Base-by-base conservation (phyloP, 2,113 vertebrate species). In the Hepsetus odoe region DNA sequence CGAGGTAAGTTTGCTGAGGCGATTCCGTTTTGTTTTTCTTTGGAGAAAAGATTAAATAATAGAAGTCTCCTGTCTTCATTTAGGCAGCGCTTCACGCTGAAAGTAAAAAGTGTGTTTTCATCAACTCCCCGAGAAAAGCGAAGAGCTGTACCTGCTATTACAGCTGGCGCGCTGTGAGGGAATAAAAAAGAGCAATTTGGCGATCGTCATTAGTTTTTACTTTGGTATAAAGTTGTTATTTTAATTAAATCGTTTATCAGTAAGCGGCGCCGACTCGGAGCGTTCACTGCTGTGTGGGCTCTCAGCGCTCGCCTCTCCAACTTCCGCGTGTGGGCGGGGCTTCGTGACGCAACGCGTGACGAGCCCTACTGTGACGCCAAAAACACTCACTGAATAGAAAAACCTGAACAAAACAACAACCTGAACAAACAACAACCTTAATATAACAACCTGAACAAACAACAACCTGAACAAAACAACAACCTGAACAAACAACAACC, bases 141-240 rank as follows among this genome's bases (percentile, higher is more conserved):
- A 83, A 80, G 80, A 76, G 88, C 89, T 83, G 91, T 92, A 92
- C 91, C 91, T 91, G 88, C 42, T 82, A 77, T 85, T 77, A 89
- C 33, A 88, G 73, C 61, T 76, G 88, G 75, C 80, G 90, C 83
- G 85, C 71, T 76, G 58, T 81, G 72, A 82, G 69, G 38, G 55
- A 78, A 24, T 65, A 58, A 71, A 86, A 49, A 74, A 14, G 35
- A 55, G 71, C 16, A 26, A 32, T 68, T 67, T 18, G 20, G 56
- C 33, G 26, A 58, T 20, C 72, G 16, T 80, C 65, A 53, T 70
- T 56, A 55, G 16, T 49, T 61, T 14, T 40, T 53, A n/a, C 49
- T 55, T 1, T 56, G 42, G 11, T 28, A 66, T 6, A 4, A 44
- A n/a, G n/a, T n/a, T n/a, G n/a, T n/a, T 3, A 56, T 13, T 35